Percentiles rank a stretch among this genome's conserved stretches.
These are phyloP conservation scores for Sialia sialis DNA, from an alignment of 2,113 vertebrate genomes.

Conservation along the genomic window DNA sequence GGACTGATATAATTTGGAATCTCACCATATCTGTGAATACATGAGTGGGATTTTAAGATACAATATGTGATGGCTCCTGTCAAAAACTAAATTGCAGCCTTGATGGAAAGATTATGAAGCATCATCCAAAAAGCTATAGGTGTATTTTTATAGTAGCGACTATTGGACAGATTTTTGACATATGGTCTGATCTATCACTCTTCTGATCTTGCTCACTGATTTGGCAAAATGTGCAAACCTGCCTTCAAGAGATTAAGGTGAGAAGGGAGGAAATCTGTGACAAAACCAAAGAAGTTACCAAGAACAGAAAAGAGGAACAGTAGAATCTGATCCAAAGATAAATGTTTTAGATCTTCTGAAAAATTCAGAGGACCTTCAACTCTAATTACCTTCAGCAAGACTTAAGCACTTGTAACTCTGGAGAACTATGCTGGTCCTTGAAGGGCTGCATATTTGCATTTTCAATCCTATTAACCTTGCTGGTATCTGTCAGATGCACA, in stretches of 20 bases:
- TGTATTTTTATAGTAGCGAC: not conserved
- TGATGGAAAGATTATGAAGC: not conserved
- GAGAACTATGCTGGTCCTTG: not conserved
- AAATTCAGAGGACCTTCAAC: conserved; percentile 19
- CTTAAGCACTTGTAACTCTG: not conserved
- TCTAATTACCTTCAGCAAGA: not conserved
- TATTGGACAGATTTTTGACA: not conserved
- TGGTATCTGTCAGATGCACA: not conserved
- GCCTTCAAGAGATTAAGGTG: not conserved
- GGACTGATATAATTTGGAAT: not conserved
- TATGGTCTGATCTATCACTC: not conserved
- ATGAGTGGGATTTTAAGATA: not conserved
- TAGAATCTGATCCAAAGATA: not conserved
- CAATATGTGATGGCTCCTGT: not conserved
- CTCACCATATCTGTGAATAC: not conserved
- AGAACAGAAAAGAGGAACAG: not conserved
- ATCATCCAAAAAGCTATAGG: not conserved
- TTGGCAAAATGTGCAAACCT: not conserved
- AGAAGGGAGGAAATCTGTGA: not conserved
- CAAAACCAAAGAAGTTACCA: not conserved
- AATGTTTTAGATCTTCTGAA: conserved; percentile 27
- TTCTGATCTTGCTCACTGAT: not conserved
- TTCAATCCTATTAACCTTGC: not conserved
- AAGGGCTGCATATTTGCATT: not conserved
- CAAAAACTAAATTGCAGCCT: not conserved